Evolutionary conservation across 2,113 vertebrate genomes (phyloP), one percentile per base, ranked within the genome.

Genomic region (Myodes glareolus): DNA sequence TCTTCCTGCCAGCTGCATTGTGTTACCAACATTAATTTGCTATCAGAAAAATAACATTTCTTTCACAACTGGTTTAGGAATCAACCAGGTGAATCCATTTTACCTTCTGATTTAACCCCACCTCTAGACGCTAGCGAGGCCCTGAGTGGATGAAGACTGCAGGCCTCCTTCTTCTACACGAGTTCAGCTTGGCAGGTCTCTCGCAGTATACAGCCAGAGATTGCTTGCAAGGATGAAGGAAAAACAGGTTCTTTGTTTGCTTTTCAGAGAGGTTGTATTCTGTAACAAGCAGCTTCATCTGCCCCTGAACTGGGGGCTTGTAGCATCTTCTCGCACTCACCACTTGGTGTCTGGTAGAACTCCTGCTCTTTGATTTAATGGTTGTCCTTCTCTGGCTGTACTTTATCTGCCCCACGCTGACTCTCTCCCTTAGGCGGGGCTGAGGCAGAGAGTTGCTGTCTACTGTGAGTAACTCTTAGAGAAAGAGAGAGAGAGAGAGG

Each of bases 361-460:
- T 92, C 94, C 94, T 91, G 93, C 95, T 95, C 94, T 97, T 97
- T 96, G 98, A 95, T 97, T 96, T 77, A n/a, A 84, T 45, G 75
- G n/a, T 14, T 3, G 2, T 25, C 31, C 81, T 29, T 27, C 81
- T 81, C 75, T 88, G 36, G 52, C 84, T 94, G 94, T 89, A 76
- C 96, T 97, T 98, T 96, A 92, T 95, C 92, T 94, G 65, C 94
- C 98, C 95, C 96, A 78, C 12, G 7, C 89, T 98, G 98, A 98
- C 93, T 98, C 75, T 94, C 97, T 98, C 98, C 98, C 98, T 98
- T 97, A 98, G 97, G 98, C 97, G 97, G 97, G 98, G 97, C 95
- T 96, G 98, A 98, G 98, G 98, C 98, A 98, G 98, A 98, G 98
- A 98, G 97, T 95, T 2, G 97, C 97, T 97, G 97, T 97, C 97